Evolutionary conservation across 2,888 invertebrate genomes (phyloP).

Genomic region (Apamea monoglypha): DNA sequence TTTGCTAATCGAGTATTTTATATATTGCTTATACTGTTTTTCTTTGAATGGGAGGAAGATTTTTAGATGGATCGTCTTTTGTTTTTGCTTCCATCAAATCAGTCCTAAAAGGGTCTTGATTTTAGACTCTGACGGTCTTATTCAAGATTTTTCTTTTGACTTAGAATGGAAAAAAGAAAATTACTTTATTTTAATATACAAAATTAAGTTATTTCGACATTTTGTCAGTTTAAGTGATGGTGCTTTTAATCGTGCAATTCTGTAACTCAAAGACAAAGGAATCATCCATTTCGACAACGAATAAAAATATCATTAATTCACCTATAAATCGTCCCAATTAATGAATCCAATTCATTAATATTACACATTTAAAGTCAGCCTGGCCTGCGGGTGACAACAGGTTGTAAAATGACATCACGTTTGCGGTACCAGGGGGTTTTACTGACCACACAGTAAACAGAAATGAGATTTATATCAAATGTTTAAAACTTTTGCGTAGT

Average conservation of each 20-base stretch:
- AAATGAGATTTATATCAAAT: slow-evolving; percentile 36
- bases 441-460: slow-evolving; percentile 33
- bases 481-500: neutral
- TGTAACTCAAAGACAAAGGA: too few species aligned
- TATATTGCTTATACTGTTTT: slow-evolving; percentile 17
- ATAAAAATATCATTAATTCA: neutral
- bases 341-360: slow-evolving; percentile 39
- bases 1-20: slow-evolving; percentile 57
- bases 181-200: too few species aligned
- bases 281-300: neutral
- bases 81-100: slow-evolving; percentile 15
- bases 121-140: neutral
- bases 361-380: slow-evolving; percentile 7
- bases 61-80: slow-evolving; percentile 5
- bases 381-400: slow-evolving; percentile 42
- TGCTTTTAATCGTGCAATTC: too few species aligned
- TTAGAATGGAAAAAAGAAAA: neutral
- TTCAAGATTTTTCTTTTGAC: neutral
- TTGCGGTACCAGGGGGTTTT: slow-evolving; percentile 25
- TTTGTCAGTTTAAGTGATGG: too few species aligned
- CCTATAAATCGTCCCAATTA: neutral
- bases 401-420: slow-evolving; percentile 34
- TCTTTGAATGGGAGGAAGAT: neutral
- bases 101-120: neutral
- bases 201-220: too few species aligned